Base-by-base conservation (phyloP, 2,113 vertebrate genomes). In the Toxostoma redivivum region DNA sequence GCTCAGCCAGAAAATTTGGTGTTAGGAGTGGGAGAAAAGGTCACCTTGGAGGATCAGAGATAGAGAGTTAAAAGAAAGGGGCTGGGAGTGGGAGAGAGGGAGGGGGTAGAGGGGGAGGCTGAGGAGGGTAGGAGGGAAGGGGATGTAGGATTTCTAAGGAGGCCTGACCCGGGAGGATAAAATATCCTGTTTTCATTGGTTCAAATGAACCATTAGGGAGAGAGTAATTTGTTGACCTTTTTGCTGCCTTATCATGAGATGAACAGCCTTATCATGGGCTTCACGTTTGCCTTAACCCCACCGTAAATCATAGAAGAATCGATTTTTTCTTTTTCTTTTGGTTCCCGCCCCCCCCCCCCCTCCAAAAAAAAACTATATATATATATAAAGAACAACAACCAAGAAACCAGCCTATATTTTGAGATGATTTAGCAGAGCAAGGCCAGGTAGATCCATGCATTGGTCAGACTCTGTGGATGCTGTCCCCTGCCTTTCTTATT, bases 171-270 rank as follows among this genome's bases (percentile, higher is more conserved):
- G 14, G 50, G 92, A 95, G 96, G 94, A 96, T 95, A 92, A 96
- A 96, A 95, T 92, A 97, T 92, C 91, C 95, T 82, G 86, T 94
- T 96, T 97, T 95, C 95, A 95, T 97, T 95, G 93, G 95, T 95
- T 96, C 96, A 92, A 96, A 96, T 95, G 94, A 94, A 97, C 92
- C 94, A 97, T 96, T 96, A 95, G 92, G 95, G 93, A 95, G 91
- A 93, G 66, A 96, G 94, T 95, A 95, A 94, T 96, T 96, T 95
- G 93, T 95, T 97, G 96, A 97, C 97, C 97, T 97, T 97, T 96
- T 92, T 95, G 87, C 97, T 96, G 95, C 96, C 95, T 96, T 97
- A 96, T 97, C 95, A 86, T 92, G 95, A 95, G 95, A 95, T 92
- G 92, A 95, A 38, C 95, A 85, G 92, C 90, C 85, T 96, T 95